Conservation (phyloP, 2,113 vertebrate species). For the Alaudala cheleensis region DNA sequence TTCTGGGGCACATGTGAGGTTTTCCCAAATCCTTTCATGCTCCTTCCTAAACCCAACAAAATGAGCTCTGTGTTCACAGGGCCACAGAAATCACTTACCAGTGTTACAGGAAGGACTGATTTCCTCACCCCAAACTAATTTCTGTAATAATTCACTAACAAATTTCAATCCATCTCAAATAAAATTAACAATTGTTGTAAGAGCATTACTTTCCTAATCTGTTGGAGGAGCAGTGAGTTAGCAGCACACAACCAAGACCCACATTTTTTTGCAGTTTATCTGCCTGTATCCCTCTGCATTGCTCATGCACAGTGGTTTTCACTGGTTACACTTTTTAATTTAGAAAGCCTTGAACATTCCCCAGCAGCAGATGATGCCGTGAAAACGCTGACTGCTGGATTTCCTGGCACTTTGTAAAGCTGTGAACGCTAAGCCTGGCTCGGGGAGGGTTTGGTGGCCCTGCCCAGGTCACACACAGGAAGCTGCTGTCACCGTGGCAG, state of each 20-base stretch:
- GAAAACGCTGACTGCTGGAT: background rate
- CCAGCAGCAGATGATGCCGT: background rate
- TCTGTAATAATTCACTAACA: background rate
- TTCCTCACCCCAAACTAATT: background rate
- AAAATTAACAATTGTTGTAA: background rate
- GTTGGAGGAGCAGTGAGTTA: background rate
- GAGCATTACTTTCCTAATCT: background rate
- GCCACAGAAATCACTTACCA: background rate
- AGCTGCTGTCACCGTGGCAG: too few species aligned
- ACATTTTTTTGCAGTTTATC: background rate
- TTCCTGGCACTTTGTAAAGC: background rate
- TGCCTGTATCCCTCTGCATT: background rate
- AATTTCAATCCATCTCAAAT: background rate
- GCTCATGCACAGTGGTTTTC: background rate
- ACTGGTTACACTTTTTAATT: background rate
- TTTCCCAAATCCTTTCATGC: slow-evolving; percentile 1
- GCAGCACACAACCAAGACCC: background rate
- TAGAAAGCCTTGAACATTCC: background rate
- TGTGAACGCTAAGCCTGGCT: background rate
- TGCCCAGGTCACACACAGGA: background rate
- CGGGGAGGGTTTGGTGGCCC: background rate
- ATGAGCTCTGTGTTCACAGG: background rate
- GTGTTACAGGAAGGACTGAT: background rate
- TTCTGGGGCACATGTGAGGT: background rate
- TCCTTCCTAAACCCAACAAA: background rate